Evolutionary conservation across 2,797 vertebrate species (phyloP).

Genomic region (Sebastolobus altivelis): DNA sequence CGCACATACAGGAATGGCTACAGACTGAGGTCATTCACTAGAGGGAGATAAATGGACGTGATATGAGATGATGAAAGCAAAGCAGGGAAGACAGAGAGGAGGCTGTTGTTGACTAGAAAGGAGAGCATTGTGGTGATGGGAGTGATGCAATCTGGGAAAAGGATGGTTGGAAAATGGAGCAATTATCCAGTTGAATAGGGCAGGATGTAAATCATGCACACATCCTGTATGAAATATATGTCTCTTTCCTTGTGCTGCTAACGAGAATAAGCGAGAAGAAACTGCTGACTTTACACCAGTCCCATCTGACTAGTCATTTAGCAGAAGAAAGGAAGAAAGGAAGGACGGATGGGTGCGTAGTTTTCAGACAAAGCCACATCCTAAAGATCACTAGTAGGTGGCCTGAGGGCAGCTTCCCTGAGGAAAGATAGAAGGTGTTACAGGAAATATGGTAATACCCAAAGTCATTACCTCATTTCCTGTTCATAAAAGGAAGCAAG

Average conservation of each 20-base stretch:
- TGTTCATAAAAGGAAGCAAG: constrained; percentile 39
- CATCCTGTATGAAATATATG: constrained; percentile 44
- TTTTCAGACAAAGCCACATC: constrained; percentile 59
- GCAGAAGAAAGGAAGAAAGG: constrained; percentile 22
- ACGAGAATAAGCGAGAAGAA: not conserved
- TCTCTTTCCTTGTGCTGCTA: not conserved
- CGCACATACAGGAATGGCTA: constrained; percentile 21
- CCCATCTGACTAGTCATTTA: constrained; percentile 2
- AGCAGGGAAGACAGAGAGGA: constrained; percentile 58
- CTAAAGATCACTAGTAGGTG: constrained; percentile 49
- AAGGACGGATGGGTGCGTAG: constrained; percentile 27
- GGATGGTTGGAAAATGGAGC: constrained; percentile 52
- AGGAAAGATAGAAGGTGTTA: constrained; percentile 51
- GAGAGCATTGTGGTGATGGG: constrained; percentile 68
- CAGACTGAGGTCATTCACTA: constrained; percentile 57
- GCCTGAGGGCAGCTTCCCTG: constrained; percentile 33
- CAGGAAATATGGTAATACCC: constrained; percentile 64
- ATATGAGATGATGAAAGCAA: constrained; percentile 49
- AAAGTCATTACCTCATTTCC: constrained; percentile 65
- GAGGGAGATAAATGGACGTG: constrained; percentile 51
- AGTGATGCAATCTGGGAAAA: constrained; percentile 71
- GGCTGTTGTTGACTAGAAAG: constrained; percentile 73
- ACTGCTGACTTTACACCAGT: constrained; percentile 3
- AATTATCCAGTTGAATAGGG: constrained; percentile 35
- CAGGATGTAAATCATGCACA: constrained; percentile 54